phyloP scores from a whole-genome alignment of 2,797 vertebrate species.

The Falco cherrug region DNA sequence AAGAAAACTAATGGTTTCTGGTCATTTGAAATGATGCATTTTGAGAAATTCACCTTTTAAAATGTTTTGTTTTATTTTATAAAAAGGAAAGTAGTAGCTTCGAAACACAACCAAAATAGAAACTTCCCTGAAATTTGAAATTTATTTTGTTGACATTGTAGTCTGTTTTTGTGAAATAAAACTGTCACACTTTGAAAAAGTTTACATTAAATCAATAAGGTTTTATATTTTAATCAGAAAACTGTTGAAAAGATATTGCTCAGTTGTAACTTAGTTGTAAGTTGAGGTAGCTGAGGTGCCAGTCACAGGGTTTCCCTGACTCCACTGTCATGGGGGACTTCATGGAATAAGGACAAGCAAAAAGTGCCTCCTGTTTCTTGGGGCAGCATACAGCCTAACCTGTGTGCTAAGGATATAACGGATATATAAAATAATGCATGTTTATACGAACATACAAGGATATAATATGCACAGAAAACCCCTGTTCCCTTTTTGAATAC shows the following conservation, averaged over 20 bases:
- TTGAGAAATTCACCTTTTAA: not conserved
- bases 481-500: not conserved
- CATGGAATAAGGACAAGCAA: not conserved
- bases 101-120: not conserved
- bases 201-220: not conserved
- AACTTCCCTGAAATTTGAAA: not conserved
- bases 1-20: not conserved
- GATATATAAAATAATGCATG: not conserved
- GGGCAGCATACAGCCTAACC: not conserved
- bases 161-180: not conserved
- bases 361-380: not conserved
- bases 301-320: not conserved
- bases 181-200: accelerated
- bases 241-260: not conserved
- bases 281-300: not conserved
- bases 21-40: not conserved
- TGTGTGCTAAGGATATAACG: accelerated
- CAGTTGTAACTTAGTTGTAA: not conserved
- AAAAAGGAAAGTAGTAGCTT: not conserved
- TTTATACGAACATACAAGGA: not conserved
- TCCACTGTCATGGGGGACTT: not conserved
- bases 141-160: accelerated
- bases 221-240: not conserved
- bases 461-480: not conserved
- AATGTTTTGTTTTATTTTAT: not conserved